A percentile compares a stretch with the other conserved stretches of the same genome.
Evolutionary conservation across 2,888 invertebrate genomes (phyloP).

Genomic region (Schrankia costaestrigalis): DNA sequence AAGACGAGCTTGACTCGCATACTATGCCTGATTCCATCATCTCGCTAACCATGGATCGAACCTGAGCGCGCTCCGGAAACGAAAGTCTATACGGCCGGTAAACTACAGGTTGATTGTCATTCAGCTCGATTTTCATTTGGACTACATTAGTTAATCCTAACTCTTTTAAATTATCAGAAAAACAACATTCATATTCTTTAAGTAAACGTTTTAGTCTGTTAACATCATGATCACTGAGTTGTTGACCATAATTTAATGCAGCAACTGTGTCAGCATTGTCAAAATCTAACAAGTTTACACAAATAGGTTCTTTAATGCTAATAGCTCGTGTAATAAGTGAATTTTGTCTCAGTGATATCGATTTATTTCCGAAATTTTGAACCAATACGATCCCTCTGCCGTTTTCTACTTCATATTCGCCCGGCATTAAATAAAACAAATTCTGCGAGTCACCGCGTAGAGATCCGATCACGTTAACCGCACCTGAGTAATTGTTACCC

Average conservation of each 20-base stretch:
- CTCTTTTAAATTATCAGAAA: slow-evolving; percentile 8
- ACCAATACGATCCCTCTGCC: neutral
- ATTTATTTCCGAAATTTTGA: neutral
- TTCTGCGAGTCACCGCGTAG: neutral
- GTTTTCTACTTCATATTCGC: neutral
- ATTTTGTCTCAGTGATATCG: neutral
- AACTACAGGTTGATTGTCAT: neutral
- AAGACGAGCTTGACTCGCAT: slow-evolving; percentile 18
- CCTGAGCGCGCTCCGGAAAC: neutral
- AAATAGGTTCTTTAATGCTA: neutral
- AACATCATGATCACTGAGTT: neutral
- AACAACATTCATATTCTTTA: slow-evolving; percentile 6
- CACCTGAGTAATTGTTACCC: neutral
- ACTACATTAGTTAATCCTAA: slow-evolving; percentile 4
- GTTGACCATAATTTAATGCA: neutral
- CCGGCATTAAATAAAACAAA: neutral
- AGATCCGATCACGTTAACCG: neutral
- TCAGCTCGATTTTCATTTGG: slow-evolving; percentile 2
- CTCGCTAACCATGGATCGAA: slow-evolving; percentile 20
- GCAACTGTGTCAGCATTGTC: neutral
- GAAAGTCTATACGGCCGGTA: neutral
- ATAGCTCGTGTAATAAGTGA: neutral
- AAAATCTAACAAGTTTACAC: neutral
- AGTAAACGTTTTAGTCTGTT: slow-evolving; percentile 1
- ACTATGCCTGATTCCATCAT: slow-evolving; percentile 23